A percentile compares a stretch with the other conserved stretches of the same genome.
Evolutionary conservation across 2,888 invertebrate genomes (phyloP).

Genomic region (Scaptomyza caliginosa): DNA sequence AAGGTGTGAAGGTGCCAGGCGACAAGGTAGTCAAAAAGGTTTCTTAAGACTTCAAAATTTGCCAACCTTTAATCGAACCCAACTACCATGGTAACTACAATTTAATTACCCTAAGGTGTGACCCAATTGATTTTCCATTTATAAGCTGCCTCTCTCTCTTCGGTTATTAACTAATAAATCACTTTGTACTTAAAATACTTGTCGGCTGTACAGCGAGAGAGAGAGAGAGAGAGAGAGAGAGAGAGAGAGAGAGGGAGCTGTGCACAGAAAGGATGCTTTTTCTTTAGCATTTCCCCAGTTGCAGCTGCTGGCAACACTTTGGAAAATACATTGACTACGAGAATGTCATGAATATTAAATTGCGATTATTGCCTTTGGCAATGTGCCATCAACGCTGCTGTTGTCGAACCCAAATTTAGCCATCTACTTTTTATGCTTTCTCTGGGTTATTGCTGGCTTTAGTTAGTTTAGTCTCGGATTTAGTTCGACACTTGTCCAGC

Average conservation of each 20-base stretch:
- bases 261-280: slow-evolving; percentile 1
- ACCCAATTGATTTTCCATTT: neutral
- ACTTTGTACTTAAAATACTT: slow-evolving; percentile 18
- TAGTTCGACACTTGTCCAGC: slow-evolving; percentile 33
- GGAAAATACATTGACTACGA: slow-evolving; percentile 74
- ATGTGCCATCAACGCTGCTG: slow-evolving; percentile 35
- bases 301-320: slow-evolving; percentile 61
- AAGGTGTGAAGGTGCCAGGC: slow-evolving; percentile 27
- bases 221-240: no score
- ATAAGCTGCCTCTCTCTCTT: neutral
- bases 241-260: no score
- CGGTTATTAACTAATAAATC: slow-evolving; percentile 22
- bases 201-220: slow-evolving; percentile 42
- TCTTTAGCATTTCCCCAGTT: slow-evolving; percentile 31
- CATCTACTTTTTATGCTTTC: neutral
- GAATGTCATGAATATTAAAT: slow-evolving; percentile 77
- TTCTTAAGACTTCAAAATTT: no score
- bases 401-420: neutral
- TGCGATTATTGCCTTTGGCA: slow-evolving; percentile 77
- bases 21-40: slow-evolving; percentile 27
- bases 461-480: slow-evolving; percentile 14
- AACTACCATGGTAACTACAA: neutral
- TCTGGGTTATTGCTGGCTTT: slow-evolving; percentile 7
- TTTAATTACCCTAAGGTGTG: neutral
- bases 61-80: neutral